Conservation (phyloP, 1,140 invertebrate species). For the Microplitis demolitor region DNA sequence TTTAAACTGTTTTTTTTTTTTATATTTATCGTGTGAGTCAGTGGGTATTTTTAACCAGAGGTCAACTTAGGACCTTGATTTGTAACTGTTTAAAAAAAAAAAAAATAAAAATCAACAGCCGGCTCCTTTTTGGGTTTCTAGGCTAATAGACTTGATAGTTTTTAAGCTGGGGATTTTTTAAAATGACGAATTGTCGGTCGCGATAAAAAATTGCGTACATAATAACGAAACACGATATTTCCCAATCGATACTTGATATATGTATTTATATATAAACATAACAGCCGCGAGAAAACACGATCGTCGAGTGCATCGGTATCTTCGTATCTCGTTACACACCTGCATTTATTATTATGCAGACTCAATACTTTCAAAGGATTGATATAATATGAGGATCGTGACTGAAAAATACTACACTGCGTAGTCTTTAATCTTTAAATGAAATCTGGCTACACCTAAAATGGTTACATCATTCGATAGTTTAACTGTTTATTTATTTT, state of each 20-base stretch:
- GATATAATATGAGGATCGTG: background rate
- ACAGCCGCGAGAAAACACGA: background rate
- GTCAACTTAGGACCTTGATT: background rate
- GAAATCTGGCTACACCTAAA: too few species aligned
- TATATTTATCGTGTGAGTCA: background rate
- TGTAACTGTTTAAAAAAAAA: background rate
- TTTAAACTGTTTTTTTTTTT: background rate
- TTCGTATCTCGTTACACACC: slow-evolving; percentile 9
- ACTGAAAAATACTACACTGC: too few species aligned
- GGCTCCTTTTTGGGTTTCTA: too few species aligned
- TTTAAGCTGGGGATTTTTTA: too few species aligned
- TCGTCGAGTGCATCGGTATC: background rate
- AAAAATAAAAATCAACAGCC: background rate
- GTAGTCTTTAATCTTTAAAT: too few species aligned
- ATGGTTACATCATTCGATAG: too few species aligned
- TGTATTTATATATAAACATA: background rate
- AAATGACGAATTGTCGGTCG: too few species aligned
- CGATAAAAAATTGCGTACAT: too few species aligned
- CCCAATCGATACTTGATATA: background rate
- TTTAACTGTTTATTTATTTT: background rate
- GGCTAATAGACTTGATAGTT: too few species aligned
- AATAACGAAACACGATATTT: too few species aligned
- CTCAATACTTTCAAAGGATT: background rate
- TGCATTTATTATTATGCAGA: background rate
- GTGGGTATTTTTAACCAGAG: slow-evolving; percentile 1